These are phyloP conservation scores for Chorisops tibialis DNA, from an alignment of 2,888 invertebrate species.

Conservation along the genomic window DNA sequence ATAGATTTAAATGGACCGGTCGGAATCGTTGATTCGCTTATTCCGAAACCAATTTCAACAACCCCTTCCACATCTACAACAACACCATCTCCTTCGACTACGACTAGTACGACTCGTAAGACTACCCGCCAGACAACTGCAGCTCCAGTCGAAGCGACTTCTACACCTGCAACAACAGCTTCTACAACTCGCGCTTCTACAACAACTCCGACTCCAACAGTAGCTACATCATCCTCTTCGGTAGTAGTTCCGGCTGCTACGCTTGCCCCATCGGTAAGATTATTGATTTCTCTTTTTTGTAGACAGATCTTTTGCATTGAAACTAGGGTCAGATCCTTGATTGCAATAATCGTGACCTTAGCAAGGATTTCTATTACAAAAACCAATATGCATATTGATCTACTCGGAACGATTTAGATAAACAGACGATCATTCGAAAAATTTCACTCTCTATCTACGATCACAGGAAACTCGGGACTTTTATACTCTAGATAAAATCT, in stretches of 20 bases:
- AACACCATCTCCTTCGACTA: slow-evolving; percentile 44
- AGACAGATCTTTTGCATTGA: too few species aligned
- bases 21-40: slow-evolving; percentile 49
- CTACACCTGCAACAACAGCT: slow-evolving; percentile 37
- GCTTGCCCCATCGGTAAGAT: neutral
- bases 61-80: slow-evolving; percentile 43
- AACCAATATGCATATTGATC: too few species aligned
- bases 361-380: too few species aligned
- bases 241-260: neutral
- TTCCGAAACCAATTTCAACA: slow-evolving; percentile 41
- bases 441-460: too few species aligned
- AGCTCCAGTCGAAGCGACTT: slow-evolving; percentile 3
- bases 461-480: too few species aligned
- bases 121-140: slow-evolving; percentile 25
- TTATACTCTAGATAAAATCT: too few species aligned
- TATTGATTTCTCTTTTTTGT: too few species aligned
- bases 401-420: too few species aligned
- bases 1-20: slow-evolving; percentile 53
- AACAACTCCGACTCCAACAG: slow-evolving; percentile 32
- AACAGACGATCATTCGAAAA: too few species aligned
- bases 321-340: too few species aligned
- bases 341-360: too few species aligned
- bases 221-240: slow-evolving; percentile 26
- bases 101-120: slow-evolving; percentile 40
- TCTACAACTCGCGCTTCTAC: slow-evolving; percentile 40